Percentiles rank a stretch among this genome's conserved stretches.
Conservation (phyloP, 1,140 invertebrate genomes). For the Drosophila kohkoa region DNA sequence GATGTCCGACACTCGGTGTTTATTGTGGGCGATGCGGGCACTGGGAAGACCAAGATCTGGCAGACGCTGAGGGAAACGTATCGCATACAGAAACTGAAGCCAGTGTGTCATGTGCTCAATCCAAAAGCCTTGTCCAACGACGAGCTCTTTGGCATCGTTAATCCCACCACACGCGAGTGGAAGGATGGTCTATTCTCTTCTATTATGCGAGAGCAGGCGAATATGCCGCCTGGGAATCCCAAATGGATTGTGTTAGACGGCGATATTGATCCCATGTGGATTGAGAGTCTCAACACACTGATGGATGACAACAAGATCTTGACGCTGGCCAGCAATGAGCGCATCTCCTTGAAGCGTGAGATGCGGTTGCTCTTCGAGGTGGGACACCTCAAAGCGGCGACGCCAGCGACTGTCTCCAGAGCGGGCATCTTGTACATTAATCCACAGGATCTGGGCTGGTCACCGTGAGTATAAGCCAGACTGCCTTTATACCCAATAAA, state of each 20-base stretch:
- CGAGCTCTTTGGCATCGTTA: constrained; percentile 98
- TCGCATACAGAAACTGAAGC: constrained; percentile 91
- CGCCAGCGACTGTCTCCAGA: constrained; percentile 97
- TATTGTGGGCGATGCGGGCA: constrained; percentile 93
- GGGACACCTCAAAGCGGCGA: constrained; percentile 95
- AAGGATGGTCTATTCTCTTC: constrained; percentile 97
- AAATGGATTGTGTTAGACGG: constrained; percentile 99
- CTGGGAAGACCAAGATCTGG: constrained; percentile 95
- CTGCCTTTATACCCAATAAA: no score
- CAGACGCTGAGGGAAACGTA: constrained; percentile 93
- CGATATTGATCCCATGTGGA: constrained; percentile 99
- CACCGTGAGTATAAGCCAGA: constrained; percentile 89
- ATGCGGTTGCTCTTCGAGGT: constrained; percentile 98
- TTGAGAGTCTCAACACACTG: constrained; percentile 95
- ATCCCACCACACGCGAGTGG: constrained; percentile 97
- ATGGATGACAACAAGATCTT: constrained; percentile 96
- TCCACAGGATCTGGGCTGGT: constrained; percentile 98
- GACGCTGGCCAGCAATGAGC: constrained; percentile 96
- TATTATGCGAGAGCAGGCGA: constrained; percentile 96
- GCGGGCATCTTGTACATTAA: constrained; percentile 97
- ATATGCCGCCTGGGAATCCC: constrained; percentile 89
- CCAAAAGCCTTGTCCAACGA: constrained; percentile 98
- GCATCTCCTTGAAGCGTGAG: constrained; percentile 94
- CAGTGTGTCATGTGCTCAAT: constrained; percentile 95
- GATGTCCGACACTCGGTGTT: constrained; percentile 96